Conservation (phyloP, 1,140 invertebrate species). For the Apis laboriosa region DNA sequence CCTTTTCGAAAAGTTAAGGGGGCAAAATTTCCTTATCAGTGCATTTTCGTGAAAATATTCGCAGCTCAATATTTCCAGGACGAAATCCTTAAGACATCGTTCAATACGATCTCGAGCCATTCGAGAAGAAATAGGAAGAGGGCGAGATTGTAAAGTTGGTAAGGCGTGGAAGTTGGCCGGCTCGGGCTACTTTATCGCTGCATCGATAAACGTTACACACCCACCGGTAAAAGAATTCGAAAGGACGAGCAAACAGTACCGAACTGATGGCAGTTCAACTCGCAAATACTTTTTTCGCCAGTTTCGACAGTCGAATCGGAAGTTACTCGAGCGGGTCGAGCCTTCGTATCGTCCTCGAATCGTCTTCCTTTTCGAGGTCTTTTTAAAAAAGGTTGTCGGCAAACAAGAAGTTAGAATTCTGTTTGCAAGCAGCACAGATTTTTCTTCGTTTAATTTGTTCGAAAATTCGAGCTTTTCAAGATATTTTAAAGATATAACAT, state of each 20-base stretch:
- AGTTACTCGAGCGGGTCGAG: slow-evolving; percentile 37
- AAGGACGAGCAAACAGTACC: slow-evolving; percentile 45
- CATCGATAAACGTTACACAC: slow-evolving; percentile 63
- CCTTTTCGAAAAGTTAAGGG: neutral
- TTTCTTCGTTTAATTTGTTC: neutral
- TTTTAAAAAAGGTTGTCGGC: slow-evolving; percentile 12
- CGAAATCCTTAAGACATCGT: neutral
- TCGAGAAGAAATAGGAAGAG: neutral
- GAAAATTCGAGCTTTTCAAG: neutral
- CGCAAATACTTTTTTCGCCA: slow-evolving; percentile 57
- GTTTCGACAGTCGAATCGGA: slow-evolving; percentile 20
- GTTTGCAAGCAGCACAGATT: slow-evolving; percentile 12
- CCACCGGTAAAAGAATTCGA: slow-evolving; percentile 54
- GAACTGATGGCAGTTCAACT: slow-evolving; percentile 28
- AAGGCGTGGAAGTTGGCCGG: slow-evolving; percentile 50
- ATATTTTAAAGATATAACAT: no score
- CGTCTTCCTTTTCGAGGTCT: slow-evolving; percentile 46
- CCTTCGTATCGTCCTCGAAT: slow-evolving; percentile 39
- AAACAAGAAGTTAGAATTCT: slow-evolving; percentile 33
- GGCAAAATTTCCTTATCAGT: neutral
- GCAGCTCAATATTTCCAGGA: neutral
- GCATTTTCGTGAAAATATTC: neutral
- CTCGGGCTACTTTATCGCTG: slow-evolving; percentile 53
- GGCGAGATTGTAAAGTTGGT: slow-evolving; percentile 11
- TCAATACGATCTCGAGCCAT: neutral